Evolutionary conservation across 1,140 invertebrate genomes (phyloP).

Genomic region (Ruditapes philippinarum): DNA sequence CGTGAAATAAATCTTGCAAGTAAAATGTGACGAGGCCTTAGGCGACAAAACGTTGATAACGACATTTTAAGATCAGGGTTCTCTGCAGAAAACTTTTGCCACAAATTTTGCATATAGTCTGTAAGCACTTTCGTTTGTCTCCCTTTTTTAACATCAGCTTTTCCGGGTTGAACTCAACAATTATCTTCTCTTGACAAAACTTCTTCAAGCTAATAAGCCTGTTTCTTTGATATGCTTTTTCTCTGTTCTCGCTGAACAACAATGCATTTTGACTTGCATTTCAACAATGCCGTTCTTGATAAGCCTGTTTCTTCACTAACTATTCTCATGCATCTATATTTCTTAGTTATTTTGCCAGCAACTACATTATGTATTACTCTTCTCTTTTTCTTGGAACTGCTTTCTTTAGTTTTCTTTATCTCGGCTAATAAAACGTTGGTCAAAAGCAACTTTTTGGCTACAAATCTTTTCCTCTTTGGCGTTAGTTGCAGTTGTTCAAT

Average conservation of each 20-base stretch:
- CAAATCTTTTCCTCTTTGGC: background rate
- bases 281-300: background rate
- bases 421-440: background rate
- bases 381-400: background rate
- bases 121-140: conserved; percentile 8
- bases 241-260: background rate
- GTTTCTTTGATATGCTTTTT: background rate
- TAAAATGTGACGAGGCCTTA: background rate
- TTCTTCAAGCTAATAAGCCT: background rate
- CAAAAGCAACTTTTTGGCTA: background rate
- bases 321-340: background rate
- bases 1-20: conserved; percentile 18
- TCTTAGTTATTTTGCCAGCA: background rate
- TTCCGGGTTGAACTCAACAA: background rate
- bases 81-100: background rate
- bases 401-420: background rate
- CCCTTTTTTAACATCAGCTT: background rate
- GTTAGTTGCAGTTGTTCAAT: background rate
- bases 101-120: conserved; percentile 18
- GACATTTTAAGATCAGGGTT: conserved; percentile 15
- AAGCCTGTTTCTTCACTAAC: background rate
- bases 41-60: conserved; percentile 9
- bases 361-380: background rate
- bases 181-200: background rate
- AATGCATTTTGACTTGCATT: background rate